Conservation (phyloP, 2,888 invertebrate species). For the Amblyjoppa fuscipennis region DNA sequence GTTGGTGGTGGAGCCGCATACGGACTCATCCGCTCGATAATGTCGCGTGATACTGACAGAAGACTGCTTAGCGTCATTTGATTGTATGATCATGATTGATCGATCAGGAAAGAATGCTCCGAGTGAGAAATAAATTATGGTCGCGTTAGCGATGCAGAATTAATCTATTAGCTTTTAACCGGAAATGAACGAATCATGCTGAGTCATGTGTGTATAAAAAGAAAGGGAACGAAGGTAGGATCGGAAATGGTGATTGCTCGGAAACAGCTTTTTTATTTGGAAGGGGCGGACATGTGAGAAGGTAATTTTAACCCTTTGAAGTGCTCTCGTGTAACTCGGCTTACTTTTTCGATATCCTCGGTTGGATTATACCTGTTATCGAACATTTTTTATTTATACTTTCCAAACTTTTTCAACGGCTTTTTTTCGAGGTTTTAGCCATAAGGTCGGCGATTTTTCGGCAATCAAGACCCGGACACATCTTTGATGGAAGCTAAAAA, state of each 20-base stretch:
- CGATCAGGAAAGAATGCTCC: neutral
- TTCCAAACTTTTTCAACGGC: too few relatives aligned
- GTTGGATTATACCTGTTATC: too few relatives aligned
- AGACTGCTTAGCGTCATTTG: neutral
- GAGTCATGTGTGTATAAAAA: slow-evolving; percentile 1
- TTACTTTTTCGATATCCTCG: too few relatives aligned
- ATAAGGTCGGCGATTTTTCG: neutral
- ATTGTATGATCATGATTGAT: slow-evolving; percentile 9
- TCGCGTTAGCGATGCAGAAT: neutral
- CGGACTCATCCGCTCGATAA: neutral
- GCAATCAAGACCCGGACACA: neutral
- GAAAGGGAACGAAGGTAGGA: neutral
- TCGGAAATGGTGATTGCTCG: neutral
- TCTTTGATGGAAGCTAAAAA: neutral
- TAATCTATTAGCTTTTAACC: slow-evolving; percentile 1
- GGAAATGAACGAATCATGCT: slow-evolving; percentile 21
- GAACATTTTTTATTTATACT: too few relatives aligned
- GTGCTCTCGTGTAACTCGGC: neutral
- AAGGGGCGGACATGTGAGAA: neutral
- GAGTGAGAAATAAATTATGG: neutral
- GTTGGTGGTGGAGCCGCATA: neutral
- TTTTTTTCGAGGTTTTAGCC: too few relatives aligned
- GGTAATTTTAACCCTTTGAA: neutral
- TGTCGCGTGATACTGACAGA: neutral
- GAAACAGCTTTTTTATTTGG: neutral